Evolutionary conservation across 2,888 invertebrate species (phyloP).

Genomic region (Campoplex capitator): DNA sequence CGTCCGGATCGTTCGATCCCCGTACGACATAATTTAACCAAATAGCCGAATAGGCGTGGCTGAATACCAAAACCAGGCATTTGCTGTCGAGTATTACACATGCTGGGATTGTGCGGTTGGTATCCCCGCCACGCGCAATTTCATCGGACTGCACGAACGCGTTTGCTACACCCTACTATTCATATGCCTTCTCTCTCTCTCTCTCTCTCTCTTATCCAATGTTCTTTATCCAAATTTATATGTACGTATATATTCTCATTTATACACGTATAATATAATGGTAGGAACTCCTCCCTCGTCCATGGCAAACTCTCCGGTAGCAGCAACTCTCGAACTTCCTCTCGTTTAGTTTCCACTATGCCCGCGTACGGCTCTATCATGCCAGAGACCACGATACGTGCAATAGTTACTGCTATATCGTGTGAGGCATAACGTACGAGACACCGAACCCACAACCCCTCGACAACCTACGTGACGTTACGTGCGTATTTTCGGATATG

Average conservation of each 20-base stretch:
- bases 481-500: constrained; percentile 47
- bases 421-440: constrained; percentile 58
- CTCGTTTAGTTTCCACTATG: constrained; percentile 49
- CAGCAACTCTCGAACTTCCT: constrained; percentile 46
- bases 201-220: background rate
- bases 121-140: constrained; percentile 71
- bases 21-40: constrained; percentile 71
- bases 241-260: background rate
- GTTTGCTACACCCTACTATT: constrained; percentile 41
- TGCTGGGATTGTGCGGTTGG: constrained; percentile 66
- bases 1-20: constrained; percentile 42
- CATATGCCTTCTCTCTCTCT: background rate
- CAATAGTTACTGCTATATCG: constrained; percentile 54
- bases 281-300: constrained; percentile 42
- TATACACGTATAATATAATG: constrained; percentile 19
- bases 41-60: constrained; percentile 71
- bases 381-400: constrained; percentile 63
- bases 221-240: background rate
- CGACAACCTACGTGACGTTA: constrained; percentile 61
- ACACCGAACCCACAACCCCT: constrained; percentile 35
- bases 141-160: constrained; percentile 65
- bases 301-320: constrained; percentile 50
- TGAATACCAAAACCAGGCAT: constrained; percentile 69
- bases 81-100: constrained; percentile 69
- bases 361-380: constrained; percentile 61